Conservation (phyloP, 30 jellyfish, hydroid and myxozoan genomes). For the Turritopsis dohrnii region DNA sequence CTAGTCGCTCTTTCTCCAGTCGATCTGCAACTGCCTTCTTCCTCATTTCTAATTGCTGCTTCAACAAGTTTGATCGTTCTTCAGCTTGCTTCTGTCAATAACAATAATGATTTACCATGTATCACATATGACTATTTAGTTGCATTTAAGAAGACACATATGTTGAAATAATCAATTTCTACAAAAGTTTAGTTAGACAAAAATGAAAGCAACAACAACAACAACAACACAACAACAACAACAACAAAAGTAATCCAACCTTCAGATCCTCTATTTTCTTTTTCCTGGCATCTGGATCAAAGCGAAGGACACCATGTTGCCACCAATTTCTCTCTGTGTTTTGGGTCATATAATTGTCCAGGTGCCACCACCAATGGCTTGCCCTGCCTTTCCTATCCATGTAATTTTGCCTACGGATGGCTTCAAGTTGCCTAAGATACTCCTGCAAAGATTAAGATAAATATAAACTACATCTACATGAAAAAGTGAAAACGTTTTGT, state of each 20-base stretch:
- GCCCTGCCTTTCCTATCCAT: slow-evolving; percentile 49
- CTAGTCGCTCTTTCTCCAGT: slow-evolving; percentile 54
- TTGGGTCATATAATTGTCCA: slow-evolving; percentile 18
- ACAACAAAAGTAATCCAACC: slow-evolving; percentile 28
- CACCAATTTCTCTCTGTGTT: slow-evolving; percentile 17
- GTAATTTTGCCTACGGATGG: slow-evolving; percentile 72
- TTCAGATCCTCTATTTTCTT: slow-evolving; percentile 76
- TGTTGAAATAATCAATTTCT: no score
- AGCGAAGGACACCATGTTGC: slow-evolving; percentile 52
- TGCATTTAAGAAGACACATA: not conserved
- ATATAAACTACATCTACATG: not conserved
- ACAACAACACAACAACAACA: no score
- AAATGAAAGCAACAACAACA: slow-evolving; percentile 4
- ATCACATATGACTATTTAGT: no score
- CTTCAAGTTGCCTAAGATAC: slow-evolving; percentile 76
- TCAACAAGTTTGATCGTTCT: slow-evolving; percentile 56
- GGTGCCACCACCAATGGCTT: slow-evolving; percentile 22
- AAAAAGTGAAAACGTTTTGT: not conserved
- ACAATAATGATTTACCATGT: no score
- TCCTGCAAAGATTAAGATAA: slow-evolving; percentile 32
- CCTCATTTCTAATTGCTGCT: slow-evolving; percentile 56
- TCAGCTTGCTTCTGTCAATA: slow-evolving; percentile 74
- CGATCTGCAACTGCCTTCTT: slow-evolving; percentile 47
- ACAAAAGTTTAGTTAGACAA: no score
- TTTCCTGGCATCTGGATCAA: slow-evolving; percentile 80